Evolutionary conservation across 2,113 vertebrate species (phyloP).

Genomic region (Perca fluviatilis): DNA sequence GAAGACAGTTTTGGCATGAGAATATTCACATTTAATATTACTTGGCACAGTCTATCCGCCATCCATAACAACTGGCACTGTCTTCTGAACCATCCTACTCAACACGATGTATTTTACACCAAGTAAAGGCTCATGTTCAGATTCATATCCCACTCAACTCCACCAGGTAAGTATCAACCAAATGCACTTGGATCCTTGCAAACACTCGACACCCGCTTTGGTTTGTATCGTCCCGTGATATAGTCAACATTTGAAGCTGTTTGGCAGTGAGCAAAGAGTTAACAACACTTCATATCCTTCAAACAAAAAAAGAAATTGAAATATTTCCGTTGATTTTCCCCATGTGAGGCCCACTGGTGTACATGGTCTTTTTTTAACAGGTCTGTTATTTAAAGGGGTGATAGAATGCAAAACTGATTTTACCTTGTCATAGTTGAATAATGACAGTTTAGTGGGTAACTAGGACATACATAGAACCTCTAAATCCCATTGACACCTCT

Average conservation of each 20-base stretch:
- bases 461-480: too few species aligned
- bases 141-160: conserved; percentile 1
- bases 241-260: neutral
- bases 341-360: neutral
- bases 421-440: too few species aligned
- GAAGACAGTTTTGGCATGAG: neutral
- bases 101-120: neutral
- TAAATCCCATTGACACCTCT: too few species aligned
- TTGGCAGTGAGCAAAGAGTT: neutral
- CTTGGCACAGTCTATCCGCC: neutral
- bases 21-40: conserved; percentile 8
- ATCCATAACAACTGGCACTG: neutral
- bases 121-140: neutral
- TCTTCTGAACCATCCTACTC: neutral
- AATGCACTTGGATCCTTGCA: neutral
- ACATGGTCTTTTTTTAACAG: neutral
- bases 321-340: neutral
- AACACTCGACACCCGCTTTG: neutral
- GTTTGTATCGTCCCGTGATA: neutral
- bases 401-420: too few species aligned
- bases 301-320: neutral
- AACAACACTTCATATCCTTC: neutral
- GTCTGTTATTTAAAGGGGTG: neutral
- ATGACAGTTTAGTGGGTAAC: too few species aligned
- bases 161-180: conserved; percentile 12